Percentiles rank a stretch among this genome's conserved stretches.
These are phyloP conservation scores for Propsilocerus akamusi DNA, from an alignment of 1,140 invertebrate genomes.

Conservation along the genomic window DNA sequence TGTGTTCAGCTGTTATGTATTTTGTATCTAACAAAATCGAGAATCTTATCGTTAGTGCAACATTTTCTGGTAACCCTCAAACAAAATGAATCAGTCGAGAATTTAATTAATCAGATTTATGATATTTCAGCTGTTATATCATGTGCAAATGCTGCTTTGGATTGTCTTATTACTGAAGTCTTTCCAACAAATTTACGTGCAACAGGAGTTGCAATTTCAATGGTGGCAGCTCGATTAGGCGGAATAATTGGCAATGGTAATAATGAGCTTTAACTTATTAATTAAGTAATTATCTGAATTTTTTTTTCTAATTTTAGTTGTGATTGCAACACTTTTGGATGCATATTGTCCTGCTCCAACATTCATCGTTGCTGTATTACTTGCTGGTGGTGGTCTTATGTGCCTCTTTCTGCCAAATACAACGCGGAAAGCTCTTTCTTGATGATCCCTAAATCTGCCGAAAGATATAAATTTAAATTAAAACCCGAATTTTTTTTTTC, in stretches of 20 bases:
- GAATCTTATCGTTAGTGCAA: slow-evolving; percentile 63
- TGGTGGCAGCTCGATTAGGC: slow-evolving; percentile 66
- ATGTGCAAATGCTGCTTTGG: slow-evolving; percentile 70
- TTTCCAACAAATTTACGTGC: slow-evolving; percentile 75
- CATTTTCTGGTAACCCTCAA: too few species aligned
- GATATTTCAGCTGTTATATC: slow-evolving; percentile 77
- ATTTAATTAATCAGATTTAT: too few species aligned
- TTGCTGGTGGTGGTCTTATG: slow-evolving; percentile 64
- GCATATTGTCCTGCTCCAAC: slow-evolving; percentile 67
- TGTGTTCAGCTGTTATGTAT: slow-evolving; percentile 68
- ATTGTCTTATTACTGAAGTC: slow-evolving; percentile 75
- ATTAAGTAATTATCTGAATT: too few species aligned
- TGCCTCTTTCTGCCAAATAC: slow-evolving; percentile 72
- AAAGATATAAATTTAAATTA: too few species aligned
- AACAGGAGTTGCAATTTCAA: slow-evolving; percentile 68
- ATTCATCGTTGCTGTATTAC: slow-evolving; percentile 61
- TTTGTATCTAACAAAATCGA: slow-evolving; percentile 64
- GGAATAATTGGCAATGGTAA: slow-evolving; percentile 59
- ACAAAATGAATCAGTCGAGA: too few species aligned
- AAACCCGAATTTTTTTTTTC: too few species aligned
- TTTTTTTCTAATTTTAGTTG: slow-evolving; percentile 27
- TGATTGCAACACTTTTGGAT: slow-evolving; percentile 63
- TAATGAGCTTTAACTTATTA: too few species aligned
- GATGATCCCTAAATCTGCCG: too few species aligned
- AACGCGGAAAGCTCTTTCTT: slow-evolving; percentile 60